A percentile compares a stretch with the other conserved stretches of the same genome.
Evolutionary conservation across 2,888 invertebrate species (phyloP).

Genomic region (Malthinus seriepunctatus): DNA sequence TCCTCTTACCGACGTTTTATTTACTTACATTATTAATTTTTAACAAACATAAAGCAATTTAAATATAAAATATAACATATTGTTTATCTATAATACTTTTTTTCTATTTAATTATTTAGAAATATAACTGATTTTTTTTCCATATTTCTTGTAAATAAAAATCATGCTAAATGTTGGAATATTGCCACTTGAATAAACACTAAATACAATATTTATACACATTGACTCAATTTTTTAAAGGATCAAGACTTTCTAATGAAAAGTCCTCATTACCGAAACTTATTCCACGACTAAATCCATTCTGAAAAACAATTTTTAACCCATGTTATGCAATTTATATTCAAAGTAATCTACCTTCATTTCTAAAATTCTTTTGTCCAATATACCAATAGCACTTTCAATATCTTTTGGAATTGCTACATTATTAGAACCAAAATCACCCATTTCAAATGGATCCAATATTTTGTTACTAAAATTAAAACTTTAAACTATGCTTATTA

Average conservation of each 20-base stretch:
- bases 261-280: constrained; percentile 92
- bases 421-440: constrained; percentile 63
- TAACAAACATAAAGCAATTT: constrained; percentile 29
- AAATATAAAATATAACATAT: constrained; percentile 30
- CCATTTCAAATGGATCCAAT: constrained; percentile 85
- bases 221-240: constrained; percentile 69
- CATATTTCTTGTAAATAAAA: constrained; percentile 26
- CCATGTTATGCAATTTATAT: constrained; percentile 2
- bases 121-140: constrained; percentile 15
- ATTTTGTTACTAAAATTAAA: constrained; percentile 49
- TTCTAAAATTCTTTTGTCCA: constrained; percentile 82
- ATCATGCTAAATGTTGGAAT: constrained; percentile 25
- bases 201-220: constrained; percentile 6
- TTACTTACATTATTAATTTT: constrained; percentile 29
- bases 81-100: constrained; percentile 29
- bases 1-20: constrained; percentile 18
- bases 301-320: constrained; percentile 62
- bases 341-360: constrained; percentile 71
- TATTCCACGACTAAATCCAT: constrained; percentile 86
- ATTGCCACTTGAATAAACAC: constrained; percentile 9
- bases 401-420: constrained; percentile 61
- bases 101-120: constrained; percentile 17
- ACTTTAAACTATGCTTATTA: neutral
- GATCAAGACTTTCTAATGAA: constrained; percentile 91
- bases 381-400: constrained; percentile 75